These are phyloP conservation scores for Perizoma affinitatum DNA, from an alignment of 2,888 invertebrate genomes.

Conservation along the genomic window DNA sequence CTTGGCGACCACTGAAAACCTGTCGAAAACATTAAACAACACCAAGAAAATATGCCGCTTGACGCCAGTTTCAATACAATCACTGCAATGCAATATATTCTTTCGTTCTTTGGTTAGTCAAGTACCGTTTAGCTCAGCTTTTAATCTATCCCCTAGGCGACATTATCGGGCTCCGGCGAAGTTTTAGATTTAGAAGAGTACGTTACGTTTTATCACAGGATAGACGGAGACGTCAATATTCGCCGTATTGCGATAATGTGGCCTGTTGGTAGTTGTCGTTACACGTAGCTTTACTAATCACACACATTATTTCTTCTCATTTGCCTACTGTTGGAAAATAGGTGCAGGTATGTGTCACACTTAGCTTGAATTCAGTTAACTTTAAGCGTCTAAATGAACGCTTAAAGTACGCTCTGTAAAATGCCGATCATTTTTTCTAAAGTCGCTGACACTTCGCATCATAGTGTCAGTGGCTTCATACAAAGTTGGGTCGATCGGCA, in stretches of 20 bases:
- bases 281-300: conserved; percentile 12
- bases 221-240: too few species aligned
- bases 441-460: too few species aligned
- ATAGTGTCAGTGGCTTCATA: too few species aligned
- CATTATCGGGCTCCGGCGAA: too few species aligned
- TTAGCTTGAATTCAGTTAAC: neutral
- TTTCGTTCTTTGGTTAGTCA: conserved; percentile 18
- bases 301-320: conserved; percentile 1
- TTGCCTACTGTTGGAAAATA: conserved; percentile 23
- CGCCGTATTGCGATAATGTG: too few species aligned
- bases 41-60: conserved; percentile 12
- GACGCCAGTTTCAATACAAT: conserved; percentile 13
- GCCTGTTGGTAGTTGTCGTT: too few species aligned
- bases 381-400: too few species aligned
- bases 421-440: too few species aligned
- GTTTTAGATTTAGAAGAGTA: too few species aligned
- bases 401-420: too few species aligned
- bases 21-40: conserved; percentile 19
- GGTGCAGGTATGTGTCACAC: conserved; percentile 19
- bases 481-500: too few species aligned
- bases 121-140: neutral
- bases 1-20: conserved; percentile 15
- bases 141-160: neutral
- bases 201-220: too few species aligned
- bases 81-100: conserved; percentile 1